Base-by-base conservation (phyloP, 2,113 vertebrate species). In the Numida meleagris region DNA sequence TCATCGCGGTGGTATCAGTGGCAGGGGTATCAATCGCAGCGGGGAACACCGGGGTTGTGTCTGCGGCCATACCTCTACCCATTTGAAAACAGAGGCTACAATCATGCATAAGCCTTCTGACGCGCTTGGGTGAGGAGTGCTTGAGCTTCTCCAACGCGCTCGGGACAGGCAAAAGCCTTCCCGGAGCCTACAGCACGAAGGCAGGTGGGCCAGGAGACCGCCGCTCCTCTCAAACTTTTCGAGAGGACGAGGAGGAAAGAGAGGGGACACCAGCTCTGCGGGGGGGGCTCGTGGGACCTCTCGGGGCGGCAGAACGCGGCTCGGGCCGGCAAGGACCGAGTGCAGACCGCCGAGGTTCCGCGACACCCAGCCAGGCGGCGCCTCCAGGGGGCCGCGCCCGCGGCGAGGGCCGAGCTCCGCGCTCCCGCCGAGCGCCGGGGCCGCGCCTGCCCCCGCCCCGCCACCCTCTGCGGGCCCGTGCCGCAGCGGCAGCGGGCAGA, bases 401-500 rank as follows among this genome's bases (percentile, higher is more conserved):
- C 9, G 46, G 33, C 36, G 14, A 14, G 12, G 9, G 13, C 1
- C 6, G 13, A 33, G 24, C 8, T 31, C 34, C 27, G 2, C n/a
- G 16, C 29, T 66, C 45, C 50, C 50, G 50, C 48, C 48, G 11
- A 50, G 48, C 21, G 23, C 48, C 48, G 48, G 12, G 48, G 23
- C 48, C 48, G 48, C 48, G 48, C 57, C n/a, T 9, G n/a, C 2
- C 40, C 31, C n/a, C 9, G 12, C 86, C 43, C 81, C 84, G 36
- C 78, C 78, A 55, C 46, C 29, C 31, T 72, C 70, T 62, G 84
- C 50, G 83, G 68, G 91, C 65, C 75, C 46, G 74, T 90, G 95
- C 93, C 67, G 93, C 96, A 92, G 95, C 92, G 40, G 86, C 92
- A 86, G 88, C 24, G 63, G 53, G 75, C 89, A 88, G 70, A 15